phyloP scores from a whole-genome alignment of 2,888 invertebrate genomes.

The Lordiphosa andalusiaca region DNA sequence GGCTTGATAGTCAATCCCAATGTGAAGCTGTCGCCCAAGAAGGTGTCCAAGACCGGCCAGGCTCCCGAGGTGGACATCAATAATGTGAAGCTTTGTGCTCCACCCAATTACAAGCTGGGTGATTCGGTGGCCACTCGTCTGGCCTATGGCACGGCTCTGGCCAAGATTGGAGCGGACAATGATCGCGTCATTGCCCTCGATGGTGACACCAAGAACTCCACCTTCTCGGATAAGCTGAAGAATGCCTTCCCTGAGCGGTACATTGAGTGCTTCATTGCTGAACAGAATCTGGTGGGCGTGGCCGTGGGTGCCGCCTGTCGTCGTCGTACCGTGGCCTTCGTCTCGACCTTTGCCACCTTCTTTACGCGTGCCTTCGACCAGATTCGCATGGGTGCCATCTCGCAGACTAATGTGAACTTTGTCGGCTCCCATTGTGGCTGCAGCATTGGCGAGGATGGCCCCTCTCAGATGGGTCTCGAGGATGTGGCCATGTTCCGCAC shows the following conservation, averaged over 20 bases:
- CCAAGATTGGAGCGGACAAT: slow-evolving; percentile 89
- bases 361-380: slow-evolving; percentile 98
- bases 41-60: slow-evolving; percentile 84
- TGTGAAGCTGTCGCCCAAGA: slow-evolving; percentile 82
- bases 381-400: slow-evolving; percentile 99
- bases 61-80: slow-evolving; percentile 88
- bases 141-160: slow-evolving; percentile 96
- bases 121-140: slow-evolving; percentile 92
- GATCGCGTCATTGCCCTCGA: slow-evolving; percentile 95
- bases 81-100: slow-evolving; percentile 86
- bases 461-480: slow-evolving; percentile 99
- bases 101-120: slow-evolving; percentile 90
- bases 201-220: slow-evolving; percentile 99
- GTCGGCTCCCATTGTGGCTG: slow-evolving; percentile 98
- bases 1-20: slow-evolving; percentile 79
- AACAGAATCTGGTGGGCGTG: slow-evolving; percentile 98
- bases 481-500: slow-evolving; percentile 97
- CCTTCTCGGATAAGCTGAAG: slow-evolving; percentile 95
- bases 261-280: slow-evolving; percentile 99
- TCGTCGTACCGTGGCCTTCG: slow-evolving; percentile 95
- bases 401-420: slow-evolving; percentile 98
- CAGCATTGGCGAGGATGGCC: slow-evolving; percentile 99
- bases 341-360: slow-evolving; percentile 98
- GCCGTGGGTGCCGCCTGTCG: slow-evolving; percentile 97
- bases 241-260: slow-evolving; percentile 86